Evolutionary conservation across 1,140 invertebrate species (phyloP).

Genomic region (Diorhabda elongata): DNA sequence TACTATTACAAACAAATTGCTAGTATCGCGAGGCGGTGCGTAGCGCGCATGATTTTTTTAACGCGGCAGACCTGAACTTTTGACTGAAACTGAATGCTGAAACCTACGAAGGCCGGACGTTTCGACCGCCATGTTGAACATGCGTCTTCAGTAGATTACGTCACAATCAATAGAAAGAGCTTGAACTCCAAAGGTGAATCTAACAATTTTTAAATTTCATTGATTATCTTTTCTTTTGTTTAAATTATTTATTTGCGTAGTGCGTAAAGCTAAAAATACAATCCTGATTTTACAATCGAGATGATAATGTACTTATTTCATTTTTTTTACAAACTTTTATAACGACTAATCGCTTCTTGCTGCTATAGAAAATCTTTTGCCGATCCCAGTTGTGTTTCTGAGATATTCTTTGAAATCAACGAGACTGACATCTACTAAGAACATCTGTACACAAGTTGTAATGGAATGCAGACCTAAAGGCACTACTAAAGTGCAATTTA

Average conservation of each 20-base stretch:
- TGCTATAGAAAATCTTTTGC: too few relatives aligned
- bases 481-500: too few relatives aligned
- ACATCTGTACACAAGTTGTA: too few relatives aligned
- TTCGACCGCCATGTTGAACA: conserved; percentile 37
- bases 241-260: neutral
- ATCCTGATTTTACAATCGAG: too few relatives aligned
- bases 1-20: neutral
- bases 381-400: too few relatives aligned
- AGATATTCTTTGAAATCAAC: too few relatives aligned
- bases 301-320: too few relatives aligned
- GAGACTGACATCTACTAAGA: too few relatives aligned
- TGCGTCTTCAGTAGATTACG: conserved; percentile 38
- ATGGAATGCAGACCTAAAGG: too few relatives aligned
- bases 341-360: too few relatives aligned
- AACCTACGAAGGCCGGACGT: conserved; percentile 21
- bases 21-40: neutral
- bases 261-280: too few relatives aligned
- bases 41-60: conserved; percentile 26
- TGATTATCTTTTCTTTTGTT: conserved; percentile 4
- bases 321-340: too few relatives aligned
- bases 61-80: conserved; percentile 20
- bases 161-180: conserved; percentile 42
- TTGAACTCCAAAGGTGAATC: conserved; percentile 16
- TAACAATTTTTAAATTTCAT: conserved; percentile 11
- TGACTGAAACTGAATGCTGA: conserved; percentile 26